Base-by-base conservation (phyloP, 2,888 invertebrate genomes). In the Gasteruption jaculator region DNA sequence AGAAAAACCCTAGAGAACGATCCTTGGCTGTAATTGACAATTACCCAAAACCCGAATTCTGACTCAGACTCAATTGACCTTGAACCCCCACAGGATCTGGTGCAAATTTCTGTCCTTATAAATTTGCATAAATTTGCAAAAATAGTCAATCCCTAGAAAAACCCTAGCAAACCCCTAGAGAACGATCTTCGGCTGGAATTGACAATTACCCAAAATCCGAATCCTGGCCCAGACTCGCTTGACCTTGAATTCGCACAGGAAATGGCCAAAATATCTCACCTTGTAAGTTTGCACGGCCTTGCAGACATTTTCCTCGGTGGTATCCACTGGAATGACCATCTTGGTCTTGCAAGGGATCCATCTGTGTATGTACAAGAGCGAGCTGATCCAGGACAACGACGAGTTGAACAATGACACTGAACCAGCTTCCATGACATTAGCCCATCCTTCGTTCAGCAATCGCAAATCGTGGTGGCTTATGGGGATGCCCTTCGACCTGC, bases 401-500 rank as follows among this genome's bases (percentile, higher is more conserved):
- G 56, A 48, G 19, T 45, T 55, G 41, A 51, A 42, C 36, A 58
- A 30, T 15, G 43, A 32, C 10, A 48, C 38, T 25, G 38, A 38
- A 3, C 32, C 26, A 5, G 24, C 2, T 1, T 22, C 19, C n/a
- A 32, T 33, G 24, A 12, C 26, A 20, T 18, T 2, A 7, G 16
- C 30, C 2, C 25, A 3, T n/a, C 2, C 7, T 7, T 16, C 8
- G n/a, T n/a, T n/a, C n/a, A n/a, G n/a, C n/a, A n/a, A n/a, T n/a
- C n/a, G n/a, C 35, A 56, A 24, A n/a, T 44, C 38, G 11, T 44
- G 38, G 37, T 60, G 54, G 11, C 50, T 41, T n/a, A 46, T 45
- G 5, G 46, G 15, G 4, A 53, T 50, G 11, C 52, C 54, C 32
- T 62, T 62, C 7, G 61, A 55, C 5, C 41, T 10, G 14, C 60